Evolutionary conservation across 1,140 invertebrate genomes (phyloP).

Genomic region (Aphidius gifuensis): DNA sequence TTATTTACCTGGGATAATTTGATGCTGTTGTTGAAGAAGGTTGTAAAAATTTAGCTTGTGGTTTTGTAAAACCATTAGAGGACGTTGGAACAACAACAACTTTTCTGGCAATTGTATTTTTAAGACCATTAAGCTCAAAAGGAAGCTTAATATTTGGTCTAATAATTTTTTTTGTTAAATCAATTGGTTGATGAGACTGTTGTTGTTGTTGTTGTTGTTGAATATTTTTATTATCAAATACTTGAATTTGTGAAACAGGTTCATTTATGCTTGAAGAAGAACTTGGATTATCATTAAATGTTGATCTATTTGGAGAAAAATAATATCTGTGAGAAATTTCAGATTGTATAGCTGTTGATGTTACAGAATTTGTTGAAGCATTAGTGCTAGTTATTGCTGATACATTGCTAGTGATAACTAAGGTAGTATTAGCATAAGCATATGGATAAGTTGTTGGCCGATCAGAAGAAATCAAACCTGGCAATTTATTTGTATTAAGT

Average conservation of each 20-base stretch:
- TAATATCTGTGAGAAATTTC: slow-evolving; percentile 47
- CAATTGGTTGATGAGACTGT: slow-evolving; percentile 55
- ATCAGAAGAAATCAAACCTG: slow-evolving; percentile 56
- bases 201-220: slow-evolving; percentile 24
- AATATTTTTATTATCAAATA: slow-evolving; percentile 20
- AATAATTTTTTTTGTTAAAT: slow-evolving; percentile 56
- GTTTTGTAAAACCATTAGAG: slow-evolving; percentile 37
- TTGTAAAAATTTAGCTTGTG: slow-evolving; percentile 54
- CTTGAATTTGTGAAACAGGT: slow-evolving; percentile 30
- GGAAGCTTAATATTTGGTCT: slow-evolving; percentile 27
- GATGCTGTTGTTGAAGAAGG: slow-evolving; percentile 45
- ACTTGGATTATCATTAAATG: slow-evolving; percentile 36
- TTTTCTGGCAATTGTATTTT: slow-evolving; percentile 42
- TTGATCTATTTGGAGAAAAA: slow-evolving; percentile 44
- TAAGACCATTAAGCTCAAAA: slow-evolving; percentile 34
- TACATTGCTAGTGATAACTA: too few relatives aligned
- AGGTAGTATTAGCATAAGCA: slow-evolving; percentile 42
- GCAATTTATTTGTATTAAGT: slow-evolving; percentile 50
- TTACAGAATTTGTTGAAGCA: slow-evolving; percentile 23
- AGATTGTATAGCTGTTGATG: slow-evolving; percentile 34
- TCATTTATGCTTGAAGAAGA: slow-evolving; percentile 27
- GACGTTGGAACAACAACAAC: slow-evolving; percentile 44
- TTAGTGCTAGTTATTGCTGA: slow-evolving; percentile 24
- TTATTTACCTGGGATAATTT: slow-evolving; percentile 52
- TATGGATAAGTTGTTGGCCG: slow-evolving; percentile 65